phyloP scores from a whole-genome alignment of 1,140 invertebrate species.

The Lordiphosa collinella region DNA sequence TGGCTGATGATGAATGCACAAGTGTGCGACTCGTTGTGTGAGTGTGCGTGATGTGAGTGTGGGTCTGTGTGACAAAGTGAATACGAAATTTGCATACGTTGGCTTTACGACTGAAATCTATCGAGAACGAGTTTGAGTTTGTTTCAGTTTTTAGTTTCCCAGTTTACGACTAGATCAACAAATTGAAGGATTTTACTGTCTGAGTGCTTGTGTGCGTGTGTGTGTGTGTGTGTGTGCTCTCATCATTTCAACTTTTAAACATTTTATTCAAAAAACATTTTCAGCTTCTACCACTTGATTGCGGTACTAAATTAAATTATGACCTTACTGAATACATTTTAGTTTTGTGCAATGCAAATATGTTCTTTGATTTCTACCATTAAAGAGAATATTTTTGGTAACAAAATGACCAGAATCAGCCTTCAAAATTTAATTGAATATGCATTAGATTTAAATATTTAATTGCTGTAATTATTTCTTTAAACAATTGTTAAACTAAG shows the following conservation, averaged over 20 bases:
- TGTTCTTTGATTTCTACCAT: no score
- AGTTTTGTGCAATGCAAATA: conserved; percentile 12
- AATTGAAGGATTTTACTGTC: conserved; percentile 50
- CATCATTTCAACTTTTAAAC: conserved; percentile 53
- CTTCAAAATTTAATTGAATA: no score
- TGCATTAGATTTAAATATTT: no score
- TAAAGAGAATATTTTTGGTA: no score
- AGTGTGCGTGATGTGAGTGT: conserved; percentile 28
- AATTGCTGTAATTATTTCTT: no score
- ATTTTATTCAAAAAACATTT: conserved; percentile 40
- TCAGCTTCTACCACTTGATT: conserved; percentile 65
- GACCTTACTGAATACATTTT: conserved; percentile 55
- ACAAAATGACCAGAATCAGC: no score
- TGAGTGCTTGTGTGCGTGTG: conserved; percentile 16
- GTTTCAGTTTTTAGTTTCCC: conserved; percentile 17
- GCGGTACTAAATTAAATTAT: conserved; percentile 73
- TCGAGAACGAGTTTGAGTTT: conserved; percentile 44
- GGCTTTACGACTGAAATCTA: conserved; percentile 58
- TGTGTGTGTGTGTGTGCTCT: conserved; percentile 18
- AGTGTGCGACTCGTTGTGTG: conserved; percentile 23
- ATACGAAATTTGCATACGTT: conserved; percentile 74
- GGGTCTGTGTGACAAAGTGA: conserved; percentile 60
- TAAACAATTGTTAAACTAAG: no score
- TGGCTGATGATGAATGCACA: conserved; percentile 69
- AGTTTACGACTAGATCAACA: conserved; percentile 49